Conservation (phyloP, 2,113 vertebrate genomes). For the Brachyhypopomus occidentalis region DNA sequence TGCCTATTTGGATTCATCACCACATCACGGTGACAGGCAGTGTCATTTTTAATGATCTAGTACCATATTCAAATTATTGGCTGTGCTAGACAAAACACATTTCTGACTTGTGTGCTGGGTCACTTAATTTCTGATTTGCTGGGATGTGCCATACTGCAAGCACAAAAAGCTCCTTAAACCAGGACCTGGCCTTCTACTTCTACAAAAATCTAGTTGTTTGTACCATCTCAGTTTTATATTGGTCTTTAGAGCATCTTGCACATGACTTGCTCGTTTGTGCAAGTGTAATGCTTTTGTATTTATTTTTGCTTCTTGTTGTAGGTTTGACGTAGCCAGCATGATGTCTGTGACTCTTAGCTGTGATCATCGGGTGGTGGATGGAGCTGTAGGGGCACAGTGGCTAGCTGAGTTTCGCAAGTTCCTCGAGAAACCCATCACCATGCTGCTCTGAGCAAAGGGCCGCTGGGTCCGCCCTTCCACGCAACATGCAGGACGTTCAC, state of each 20-base stretch:
- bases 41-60: no score
- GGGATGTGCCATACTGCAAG: neutral
- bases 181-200: no score
- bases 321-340: constrained; percentile 89
- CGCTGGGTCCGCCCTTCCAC: neutral
- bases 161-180: neutral
- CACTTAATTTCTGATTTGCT: no score
- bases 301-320: constrained; percentile 56
- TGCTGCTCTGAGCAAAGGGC: constrained; percentile 48
- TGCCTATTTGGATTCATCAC: no score
- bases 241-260: neutral
- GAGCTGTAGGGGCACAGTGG: constrained; percentile 55
- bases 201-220: no score
- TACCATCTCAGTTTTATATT: no score
- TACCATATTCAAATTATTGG: no score
- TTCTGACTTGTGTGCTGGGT: no score
- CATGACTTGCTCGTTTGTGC: neutral
- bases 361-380: constrained; percentile 58
- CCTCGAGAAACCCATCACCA: constrained; percentile 52
- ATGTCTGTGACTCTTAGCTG: constrained; percentile 91
- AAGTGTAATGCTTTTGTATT: neutral
- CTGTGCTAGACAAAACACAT: no score
- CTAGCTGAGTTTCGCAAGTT: constrained; percentile 56
- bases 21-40: no score
- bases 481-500: constrained; percentile 34